A percentile compares a stretch with the other conserved stretches of the same genome.
Conservation (phyloP, 2,888 invertebrate genomes). For the Drosophila rellima region DNA sequence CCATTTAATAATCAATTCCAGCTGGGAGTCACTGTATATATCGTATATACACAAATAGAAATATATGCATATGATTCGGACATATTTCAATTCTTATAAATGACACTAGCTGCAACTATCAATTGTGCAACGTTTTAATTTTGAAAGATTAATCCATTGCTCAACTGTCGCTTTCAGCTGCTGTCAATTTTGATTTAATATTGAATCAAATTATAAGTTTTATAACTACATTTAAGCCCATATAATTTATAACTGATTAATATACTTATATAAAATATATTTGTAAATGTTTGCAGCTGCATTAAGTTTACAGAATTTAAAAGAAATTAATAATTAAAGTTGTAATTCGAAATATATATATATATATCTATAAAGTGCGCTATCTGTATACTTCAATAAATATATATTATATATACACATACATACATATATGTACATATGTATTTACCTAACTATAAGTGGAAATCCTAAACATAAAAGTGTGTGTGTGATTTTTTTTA, state of each 20-base stretch:
- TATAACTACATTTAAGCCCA: constrained; percentile 7
- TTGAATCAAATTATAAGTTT: constrained; percentile 7
- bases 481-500: constrained; percentile 6
- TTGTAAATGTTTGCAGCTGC: constrained; percentile 13
- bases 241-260: not conserved
- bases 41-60: constrained; percentile 5
- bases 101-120: constrained; percentile 24
- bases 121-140: constrained; percentile 8
- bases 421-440: constrained; percentile 25
- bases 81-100: constrained; percentile 13
- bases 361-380: constrained; percentile 47
- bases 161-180: not conserved
- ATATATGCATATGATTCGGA: constrained; percentile 11
- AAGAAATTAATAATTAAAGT: constrained; percentile 12
- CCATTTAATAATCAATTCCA: too few relatives aligned
- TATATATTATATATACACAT: constrained; percentile 8
- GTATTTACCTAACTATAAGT: constrained; percentile 20
- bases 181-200: constrained; percentile 1
- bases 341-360: constrained; percentile 19
- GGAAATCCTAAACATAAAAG: constrained; percentile 9
- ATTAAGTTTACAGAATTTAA: constrained; percentile 23
- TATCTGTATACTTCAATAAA: constrained; percentile 51
- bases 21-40: not conserved
- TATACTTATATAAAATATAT: constrained; percentile 2
- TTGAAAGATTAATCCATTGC: not conserved